Base-by-base conservation (phyloP, 2,888 invertebrate genomes). In the Cyclophora punctaria region DNA sequence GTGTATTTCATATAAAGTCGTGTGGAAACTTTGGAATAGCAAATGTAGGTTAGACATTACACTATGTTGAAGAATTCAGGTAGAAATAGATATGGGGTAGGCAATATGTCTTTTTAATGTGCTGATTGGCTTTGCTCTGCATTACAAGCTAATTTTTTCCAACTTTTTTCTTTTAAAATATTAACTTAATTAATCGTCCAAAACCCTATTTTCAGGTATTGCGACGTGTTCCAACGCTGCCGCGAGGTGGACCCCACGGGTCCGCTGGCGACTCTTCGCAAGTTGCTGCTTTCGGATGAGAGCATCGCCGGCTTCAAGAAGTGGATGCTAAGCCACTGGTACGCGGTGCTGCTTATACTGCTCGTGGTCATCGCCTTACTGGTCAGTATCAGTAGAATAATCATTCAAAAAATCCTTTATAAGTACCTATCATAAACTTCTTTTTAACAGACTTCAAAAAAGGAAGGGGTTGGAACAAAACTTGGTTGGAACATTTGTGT, bases 171-270 rank as follows among this genome's bases (percentile, higher is more conserved):
- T 20, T 20, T 20, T 6, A 45, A 42, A 35, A 34, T n/a, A 2
- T 49, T 7, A 50, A 2, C n/a, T 35, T 7, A 44, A 4, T 20
- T 1, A 20, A 20, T 20, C 20, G 20, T 20, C 20, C 20, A 20
- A 1, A 20, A 20, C 20, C 20, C 20, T 20, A 20, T 20, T 62
- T 63, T 4, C 68, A 91, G 91, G 44, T 92, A 92, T 78, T 92
- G 92, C 74, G 92, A 92, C 78, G 92, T 92, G 63, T 92, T 92
- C 83, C 92, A 92, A 76, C 90, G 91, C 71, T 97, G 97, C 77
- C 91, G 97, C 64, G 97, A 97, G 86, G 96, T 97, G 54, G 97
- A 97, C 90, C 97, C 97, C 7, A 96, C 96, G 2, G 97, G 97
- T 5, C 97, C 97, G 7, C 84, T 97, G 69, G 97, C 97, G 7